phyloP scores from a whole-genome alignment of 2,113 vertebrate species.

The Etheostoma cragini region DNA sequence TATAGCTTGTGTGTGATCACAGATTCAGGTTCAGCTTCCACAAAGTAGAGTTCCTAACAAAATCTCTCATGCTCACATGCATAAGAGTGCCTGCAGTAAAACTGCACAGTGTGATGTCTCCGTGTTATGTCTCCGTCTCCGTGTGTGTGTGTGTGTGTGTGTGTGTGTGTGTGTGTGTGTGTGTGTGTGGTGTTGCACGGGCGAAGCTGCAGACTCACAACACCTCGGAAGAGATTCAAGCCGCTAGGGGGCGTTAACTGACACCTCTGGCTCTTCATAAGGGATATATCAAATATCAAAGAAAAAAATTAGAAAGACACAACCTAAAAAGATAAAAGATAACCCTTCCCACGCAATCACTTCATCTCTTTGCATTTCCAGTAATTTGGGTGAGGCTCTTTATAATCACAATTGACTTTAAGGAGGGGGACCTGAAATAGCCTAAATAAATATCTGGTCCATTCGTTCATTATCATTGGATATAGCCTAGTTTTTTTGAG shows the following conservation, averaged over 20 bases:
- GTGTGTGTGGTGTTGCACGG: not conserved
- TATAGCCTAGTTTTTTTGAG: not conserved
- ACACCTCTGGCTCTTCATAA: conserved; percentile 28
- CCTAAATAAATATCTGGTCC: not conserved
- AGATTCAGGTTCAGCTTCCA: not conserved
- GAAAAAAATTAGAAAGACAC: conserved; percentile 23
- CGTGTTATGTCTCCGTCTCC: not conserved
- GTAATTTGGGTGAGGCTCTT: not conserved
- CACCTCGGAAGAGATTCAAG: not conserved
- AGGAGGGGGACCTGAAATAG: not conserved
- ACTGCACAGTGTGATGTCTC: not conserved
- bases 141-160: not conserved
- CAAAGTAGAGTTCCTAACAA: not conserved
- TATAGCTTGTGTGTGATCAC: not conserved
- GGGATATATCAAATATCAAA: conserved; percentile 23
- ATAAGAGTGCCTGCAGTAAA: not conserved
- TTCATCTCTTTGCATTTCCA: not conserved
- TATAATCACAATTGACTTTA: not conserved
- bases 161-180: too few relatives aligned
- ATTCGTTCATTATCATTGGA: not conserved
- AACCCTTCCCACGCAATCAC: not conserved
- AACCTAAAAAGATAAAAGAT: not conserved
- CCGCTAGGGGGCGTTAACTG: conserved; percentile 77
- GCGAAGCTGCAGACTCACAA: conserved; percentile 30
- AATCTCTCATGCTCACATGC: not conserved